These are phyloP conservation scores for Petrolisthes cinctipes DNA, from an alignment of 2,888 invertebrate species.

Conservation along the genomic window DNA sequence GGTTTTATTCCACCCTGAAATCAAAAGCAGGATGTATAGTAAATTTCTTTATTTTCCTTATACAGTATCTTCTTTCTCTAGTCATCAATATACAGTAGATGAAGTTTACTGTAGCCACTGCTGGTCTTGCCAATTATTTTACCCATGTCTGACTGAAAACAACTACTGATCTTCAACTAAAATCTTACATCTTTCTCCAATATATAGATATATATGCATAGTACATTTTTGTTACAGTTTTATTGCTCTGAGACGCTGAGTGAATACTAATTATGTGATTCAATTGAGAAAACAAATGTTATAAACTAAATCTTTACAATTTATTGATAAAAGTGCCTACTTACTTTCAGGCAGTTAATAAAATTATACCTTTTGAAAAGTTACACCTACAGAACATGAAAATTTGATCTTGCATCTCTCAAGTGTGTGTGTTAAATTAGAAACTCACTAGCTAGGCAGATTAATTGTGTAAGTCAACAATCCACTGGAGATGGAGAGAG, in stretches of 20 bases:
- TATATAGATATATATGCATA: too few relatives aligned
- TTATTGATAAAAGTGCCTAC: neutral
- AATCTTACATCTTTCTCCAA: too few relatives aligned
- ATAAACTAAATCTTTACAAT: neutral
- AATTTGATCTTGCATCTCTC: neutral
- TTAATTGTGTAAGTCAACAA: neutral
- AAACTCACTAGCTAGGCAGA: neutral
- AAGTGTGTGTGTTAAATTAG: neutral
- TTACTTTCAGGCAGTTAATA: neutral
- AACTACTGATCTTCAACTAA: too few relatives aligned
- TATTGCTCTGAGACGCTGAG: too few relatives aligned
- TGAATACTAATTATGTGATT: too few relatives aligned
- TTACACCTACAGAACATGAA: neutral
- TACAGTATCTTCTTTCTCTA: neutral
- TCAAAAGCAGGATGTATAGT: slow-evolving; percentile 51
- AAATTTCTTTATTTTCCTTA: slow-evolving; percentile 32
- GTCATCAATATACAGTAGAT: too few relatives aligned
- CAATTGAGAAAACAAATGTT: too few relatives aligned
- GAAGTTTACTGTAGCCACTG: neutral
- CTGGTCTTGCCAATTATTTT: too few relatives aligned
- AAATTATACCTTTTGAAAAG: neutral
- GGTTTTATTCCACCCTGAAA: slow-evolving; percentile 28
- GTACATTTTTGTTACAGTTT: too few relatives aligned
- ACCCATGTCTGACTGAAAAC: too few relatives aligned
- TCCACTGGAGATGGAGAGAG: neutral